Conservation (phyloP, 2,888 invertebrate species). For the Dendrolimus houi region DNA sequence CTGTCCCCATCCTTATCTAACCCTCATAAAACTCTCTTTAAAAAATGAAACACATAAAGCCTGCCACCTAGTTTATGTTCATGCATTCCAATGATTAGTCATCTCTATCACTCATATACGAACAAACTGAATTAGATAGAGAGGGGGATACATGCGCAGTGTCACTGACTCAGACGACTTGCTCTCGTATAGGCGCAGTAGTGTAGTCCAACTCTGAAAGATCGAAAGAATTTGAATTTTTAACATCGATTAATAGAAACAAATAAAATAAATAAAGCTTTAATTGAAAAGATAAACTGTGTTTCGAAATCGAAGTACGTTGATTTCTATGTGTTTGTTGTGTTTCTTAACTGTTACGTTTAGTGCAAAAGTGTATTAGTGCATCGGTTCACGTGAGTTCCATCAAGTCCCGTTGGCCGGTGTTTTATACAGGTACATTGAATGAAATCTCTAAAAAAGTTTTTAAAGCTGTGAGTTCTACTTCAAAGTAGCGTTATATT, state of each 20-base stretch:
- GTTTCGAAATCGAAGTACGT: constrained; percentile 17
- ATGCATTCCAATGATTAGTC: constrained; percentile 51
- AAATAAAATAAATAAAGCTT: constrained; percentile 7
- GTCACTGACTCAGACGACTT: constrained; percentile 66
- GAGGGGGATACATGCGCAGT: constrained; percentile 54
- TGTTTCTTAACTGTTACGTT: constrained; percentile 17
- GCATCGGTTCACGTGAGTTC: constrained; percentile 19
- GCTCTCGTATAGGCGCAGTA: constrained; percentile 35
- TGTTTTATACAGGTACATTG: constrained; percentile 55
- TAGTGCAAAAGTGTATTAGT: constrained; percentile 24
- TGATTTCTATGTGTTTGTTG: constrained; percentile 18
- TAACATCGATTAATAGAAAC: background rate
- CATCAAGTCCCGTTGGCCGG: constrained; percentile 55
- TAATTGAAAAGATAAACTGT: constrained; percentile 27
- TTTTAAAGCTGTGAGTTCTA: background rate
- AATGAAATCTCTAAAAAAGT: constrained; percentile 11
- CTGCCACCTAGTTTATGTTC: constrained; percentile 42
- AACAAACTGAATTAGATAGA: constrained; percentile 29
- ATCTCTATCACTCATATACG: constrained; percentile 33
- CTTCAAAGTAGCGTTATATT: background rate
- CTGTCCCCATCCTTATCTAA: constrained; percentile 29
- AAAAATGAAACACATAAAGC: constrained; percentile 39
- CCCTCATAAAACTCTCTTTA: constrained; percentile 24
- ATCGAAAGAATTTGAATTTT: constrained; percentile 17
- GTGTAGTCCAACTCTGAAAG: constrained; percentile 15